Percentiles rank a stretch among this genome's conserved stretches.
Evolutionary conservation across 1,140 invertebrate species (phyloP).

Genomic region (Hydropsyche tenuis): DNA sequence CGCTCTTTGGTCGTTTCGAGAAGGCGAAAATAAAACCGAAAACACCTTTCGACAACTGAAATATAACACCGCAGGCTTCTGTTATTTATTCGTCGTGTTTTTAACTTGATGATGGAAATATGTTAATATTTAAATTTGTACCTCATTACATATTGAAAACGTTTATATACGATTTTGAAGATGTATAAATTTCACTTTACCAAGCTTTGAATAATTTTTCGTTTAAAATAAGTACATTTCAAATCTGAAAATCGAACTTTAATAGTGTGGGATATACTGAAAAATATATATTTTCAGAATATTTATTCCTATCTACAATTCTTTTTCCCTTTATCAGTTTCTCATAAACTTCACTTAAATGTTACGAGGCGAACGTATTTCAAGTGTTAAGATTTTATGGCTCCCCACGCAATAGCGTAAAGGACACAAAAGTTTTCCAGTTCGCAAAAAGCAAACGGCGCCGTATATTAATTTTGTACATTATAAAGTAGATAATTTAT

Average conservation of each 20-base stretch:
- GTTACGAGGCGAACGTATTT: slow-evolving; percentile 2
- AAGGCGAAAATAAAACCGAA: slow-evolving; percentile 29
- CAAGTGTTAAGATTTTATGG: slow-evolving; percentile 11
- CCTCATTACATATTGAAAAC: slow-evolving; percentile 15
- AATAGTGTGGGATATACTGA: too few relatives aligned
- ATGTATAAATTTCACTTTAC: neutral
- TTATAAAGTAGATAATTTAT: slow-evolving; percentile 4
- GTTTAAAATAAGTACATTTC: too few relatives aligned
- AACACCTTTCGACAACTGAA: slow-evolving; percentile 42
- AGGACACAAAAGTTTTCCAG: slow-evolving; percentile 10
- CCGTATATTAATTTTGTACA: too few relatives aligned
- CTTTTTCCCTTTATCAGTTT: slow-evolving; percentile 30
- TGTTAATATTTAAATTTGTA: slow-evolving; percentile 32
- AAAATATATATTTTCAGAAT: neutral
- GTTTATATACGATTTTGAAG: slow-evolving; percentile 4
- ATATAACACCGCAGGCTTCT: slow-evolving; percentile 39
- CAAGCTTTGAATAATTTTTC: neutral
- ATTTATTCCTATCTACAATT: too few relatives aligned
- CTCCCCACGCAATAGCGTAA: slow-evolving; percentile 10
- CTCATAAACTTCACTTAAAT: slow-evolving; percentile 34
- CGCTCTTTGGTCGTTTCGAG: slow-evolving; percentile 15
- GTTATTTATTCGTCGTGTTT: slow-evolving; percentile 42
- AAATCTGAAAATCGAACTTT: too few relatives aligned
- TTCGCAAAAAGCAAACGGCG: neutral
- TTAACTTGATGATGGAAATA: slow-evolving; percentile 26